phyloP scores from a whole-genome alignment of 1,140 invertebrate species.

The Sinella curviseta region DNA sequence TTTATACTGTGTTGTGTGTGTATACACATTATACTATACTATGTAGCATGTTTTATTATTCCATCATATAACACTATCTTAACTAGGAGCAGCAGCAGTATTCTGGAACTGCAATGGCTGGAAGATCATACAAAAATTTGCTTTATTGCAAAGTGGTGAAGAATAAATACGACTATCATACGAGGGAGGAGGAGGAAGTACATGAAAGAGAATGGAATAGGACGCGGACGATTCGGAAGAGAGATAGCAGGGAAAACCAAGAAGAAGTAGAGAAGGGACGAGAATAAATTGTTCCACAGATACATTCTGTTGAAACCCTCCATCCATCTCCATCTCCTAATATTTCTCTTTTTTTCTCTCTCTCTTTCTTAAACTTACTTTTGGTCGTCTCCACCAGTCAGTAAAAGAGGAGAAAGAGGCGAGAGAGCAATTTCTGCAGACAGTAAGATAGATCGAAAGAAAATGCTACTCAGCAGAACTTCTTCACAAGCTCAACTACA shows the following conservation, averaged over 20 bases:
- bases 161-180: constrained; percentile 1
- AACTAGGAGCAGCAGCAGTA: too few relatives aligned
- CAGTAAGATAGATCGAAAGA: constrained; percentile 22
- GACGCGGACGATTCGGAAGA: not conserved
- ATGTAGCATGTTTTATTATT: too few relatives aligned
- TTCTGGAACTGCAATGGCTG: too few relatives aligned
- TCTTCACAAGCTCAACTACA: not conserved
- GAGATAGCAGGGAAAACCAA: constrained; percentile 12
- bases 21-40: too few relatives aligned
- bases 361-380: not conserved
- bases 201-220: constrained; percentile 8
- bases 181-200: not conserved
- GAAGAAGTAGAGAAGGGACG: not conserved
- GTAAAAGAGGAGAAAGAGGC: constrained; percentile 13
- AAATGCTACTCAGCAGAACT: constrained; percentile 24
- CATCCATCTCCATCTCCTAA: constrained; percentile 16
- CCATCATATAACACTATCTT: too few relatives aligned
- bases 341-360: not conserved
- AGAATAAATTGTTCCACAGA: constrained; percentile 22
- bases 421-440: constrained; percentile 21
- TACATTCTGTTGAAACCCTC: constrained; percentile 14
- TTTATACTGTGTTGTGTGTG: too few relatives aligned
- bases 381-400: not conserved
- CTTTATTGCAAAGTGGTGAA: constrained; percentile 11
- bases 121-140: too few relatives aligned